Base-by-base conservation (phyloP, 2,888 invertebrate species). In the Cyclophora punctaria region DNA sequence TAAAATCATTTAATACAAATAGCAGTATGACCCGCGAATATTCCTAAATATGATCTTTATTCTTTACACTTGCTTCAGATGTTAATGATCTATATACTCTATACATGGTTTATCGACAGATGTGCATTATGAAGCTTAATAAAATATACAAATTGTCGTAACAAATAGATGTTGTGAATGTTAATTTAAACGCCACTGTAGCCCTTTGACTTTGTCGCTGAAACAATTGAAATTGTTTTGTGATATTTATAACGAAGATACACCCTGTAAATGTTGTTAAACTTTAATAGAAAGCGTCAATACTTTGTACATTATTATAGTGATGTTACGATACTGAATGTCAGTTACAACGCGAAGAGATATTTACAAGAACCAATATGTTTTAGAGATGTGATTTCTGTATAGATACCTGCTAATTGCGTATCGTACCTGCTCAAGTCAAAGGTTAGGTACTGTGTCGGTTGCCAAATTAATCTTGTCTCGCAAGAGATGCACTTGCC, bases 1-100 rank as follows among this genome's bases (percentile, higher is more conserved):
- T 77, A 83, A 75, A 81, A 80, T 76, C 72, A 67, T 74, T 76
- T 77, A 78, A 75, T 81, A 81, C 75, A 80, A 78, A 75, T 58
- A 48, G 48, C 64, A 64, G 60, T 59, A 56, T 56, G 63, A 61
- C 52, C 61, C 52, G 63, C 60, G 49, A 57, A 48, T 57, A 57
- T 54, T 62, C 54, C 48, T 49, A 56, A 57, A 61, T 63, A 57
- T 56, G 53, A 59, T 20, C 20, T 20, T 20, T 20, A 59, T 56
- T 57, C 49, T 60, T 37, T 37, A 37, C 37, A 37, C 5, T 37
- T 37, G 37, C 37, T 5, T 37, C 37, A 59, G 57, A 62, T 53
- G 44, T 45, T 49, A 45, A 50, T 44, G 41, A 52, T 52, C 56
- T 55, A 48, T 50, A 59, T 53, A 48, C 58, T 55, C 49, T 48